These are phyloP conservation scores for Epinephelus coioides DNA, from an alignment of 2,797 vertebrate species.

Conservation along the genomic window DNA sequence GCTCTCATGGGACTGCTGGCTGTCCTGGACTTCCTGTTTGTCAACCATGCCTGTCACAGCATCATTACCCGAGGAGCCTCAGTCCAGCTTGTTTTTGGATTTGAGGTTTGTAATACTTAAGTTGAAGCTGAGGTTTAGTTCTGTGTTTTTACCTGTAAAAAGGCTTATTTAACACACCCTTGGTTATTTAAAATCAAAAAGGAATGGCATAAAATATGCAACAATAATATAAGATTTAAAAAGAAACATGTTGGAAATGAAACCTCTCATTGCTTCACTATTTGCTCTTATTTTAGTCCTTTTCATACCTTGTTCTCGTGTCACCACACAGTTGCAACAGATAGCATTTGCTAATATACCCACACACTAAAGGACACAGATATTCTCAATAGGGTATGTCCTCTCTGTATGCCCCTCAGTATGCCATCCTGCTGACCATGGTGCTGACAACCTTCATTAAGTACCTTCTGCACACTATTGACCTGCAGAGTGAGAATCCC, in stretches of 20 bases:
- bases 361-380: not conserved
- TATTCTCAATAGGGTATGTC: too few relatives aligned
- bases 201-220: not conserved
- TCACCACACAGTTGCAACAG: too few relatives aligned
- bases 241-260: not conserved
- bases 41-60: conserved; percentile 96
- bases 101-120: conserved; percentile 87
- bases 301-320: not conserved
- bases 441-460: conserved; percentile 96
- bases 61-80: conserved; percentile 96
- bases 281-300: not conserved
- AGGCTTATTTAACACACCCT: not conserved
- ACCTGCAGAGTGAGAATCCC: conserved; percentile 96
- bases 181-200: not conserved
- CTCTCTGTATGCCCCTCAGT: conserved; percentile 79
- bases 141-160: not conserved
- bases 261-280: not conserved
- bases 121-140: not conserved
- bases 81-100: conserved; percentile 97
- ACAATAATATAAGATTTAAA: not conserved
- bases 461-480: conserved; percentile 93
- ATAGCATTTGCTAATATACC: not conserved
- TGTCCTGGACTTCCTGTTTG: conserved; percentile 93
- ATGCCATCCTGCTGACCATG: conserved; percentile 96
- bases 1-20: conserved; percentile 93